A percentile compares a stretch with the other conserved stretches of the same genome.
phyloP scores from a whole-genome alignment of 2,113 vertebrate species.

The Felis chaus region DNA sequence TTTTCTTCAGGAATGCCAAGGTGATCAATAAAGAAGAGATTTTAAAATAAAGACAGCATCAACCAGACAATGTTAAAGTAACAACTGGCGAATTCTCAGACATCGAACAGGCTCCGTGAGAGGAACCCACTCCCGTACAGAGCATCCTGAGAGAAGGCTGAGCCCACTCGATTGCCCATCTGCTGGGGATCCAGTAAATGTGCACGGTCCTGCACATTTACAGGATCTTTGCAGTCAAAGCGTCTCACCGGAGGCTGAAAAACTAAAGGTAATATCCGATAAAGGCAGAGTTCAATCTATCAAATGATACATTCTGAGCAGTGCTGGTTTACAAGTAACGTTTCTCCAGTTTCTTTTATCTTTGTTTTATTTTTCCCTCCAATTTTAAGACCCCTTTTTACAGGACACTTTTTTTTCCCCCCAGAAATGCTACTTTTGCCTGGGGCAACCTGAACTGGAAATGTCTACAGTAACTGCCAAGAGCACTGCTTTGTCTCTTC shows the following conservation, averaged over 20 bases:
- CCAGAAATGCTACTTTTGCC: background rate
- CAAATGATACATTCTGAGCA: constrained; percentile 43
- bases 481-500: background rate
- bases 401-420: background rate
- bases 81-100: constrained; percentile 28
- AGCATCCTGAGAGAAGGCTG: background rate
- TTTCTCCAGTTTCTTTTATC: constrained; percentile 15
- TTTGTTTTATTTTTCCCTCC: background rate
- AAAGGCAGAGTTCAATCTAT: constrained; percentile 56
- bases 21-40: background rate
- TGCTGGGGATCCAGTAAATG: constrained; percentile 6
- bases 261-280: constrained; percentile 45
- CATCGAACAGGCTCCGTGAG: background rate
- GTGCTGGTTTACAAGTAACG: constrained; percentile 48
- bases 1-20: constrained; percentile 66
- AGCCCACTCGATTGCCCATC: background rate
- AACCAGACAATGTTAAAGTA: constrained; percentile 45
- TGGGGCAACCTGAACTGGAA: background rate
- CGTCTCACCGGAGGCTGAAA: constrained; percentile 45
- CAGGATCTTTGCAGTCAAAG: background rate
- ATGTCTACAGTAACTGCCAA: background rate
- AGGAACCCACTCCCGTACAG: background rate
- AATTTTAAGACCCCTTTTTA: background rate
- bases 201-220: background rate
- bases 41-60: background rate